phyloP scores from a whole-genome alignment of 2,113 vertebrate genomes.

The Heterotis niloticus region DNA sequence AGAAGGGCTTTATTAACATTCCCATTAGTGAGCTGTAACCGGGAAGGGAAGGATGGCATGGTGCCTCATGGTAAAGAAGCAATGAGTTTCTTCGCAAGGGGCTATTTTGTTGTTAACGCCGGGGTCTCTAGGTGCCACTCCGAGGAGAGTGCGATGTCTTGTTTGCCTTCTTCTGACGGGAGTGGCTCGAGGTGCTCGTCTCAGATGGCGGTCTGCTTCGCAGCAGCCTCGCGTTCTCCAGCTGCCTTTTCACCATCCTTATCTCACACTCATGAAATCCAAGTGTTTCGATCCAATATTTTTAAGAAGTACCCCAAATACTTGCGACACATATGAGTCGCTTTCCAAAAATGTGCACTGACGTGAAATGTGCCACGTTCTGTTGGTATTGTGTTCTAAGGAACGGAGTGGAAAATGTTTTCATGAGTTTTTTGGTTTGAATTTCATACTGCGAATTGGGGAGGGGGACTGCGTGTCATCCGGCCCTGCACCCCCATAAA shows the following conservation, averaged over 20 bases:
- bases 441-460: too few species aligned
- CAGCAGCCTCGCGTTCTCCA: too few species aligned
- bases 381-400: too few species aligned
- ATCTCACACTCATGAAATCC: too few species aligned
- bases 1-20: slow-evolving; percentile 42
- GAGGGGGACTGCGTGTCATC: too few species aligned
- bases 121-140: not conserved
- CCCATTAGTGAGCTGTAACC: slow-evolving; percentile 41
- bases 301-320: not conserved
- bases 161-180: not conserved
- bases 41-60: not conserved
- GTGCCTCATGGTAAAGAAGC: not conserved
- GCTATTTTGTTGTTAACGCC: not conserved
- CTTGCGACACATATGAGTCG: not conserved
- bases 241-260: not conserved
- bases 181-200: not conserved
- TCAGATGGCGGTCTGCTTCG: not conserved
- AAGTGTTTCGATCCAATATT: not conserved
- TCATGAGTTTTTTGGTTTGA: too few species aligned
- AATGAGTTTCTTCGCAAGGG: not conserved
- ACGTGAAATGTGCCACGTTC: too few species aligned
- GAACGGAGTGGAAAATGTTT: too few species aligned
- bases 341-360: not conserved
- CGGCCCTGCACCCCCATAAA: too few species aligned
- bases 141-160: not conserved